Percentiles rank a stretch among this genome's conserved stretches.
phyloP scores from a whole-genome alignment of 2,888 invertebrate genomes.

The Tachina grossa region DNA sequence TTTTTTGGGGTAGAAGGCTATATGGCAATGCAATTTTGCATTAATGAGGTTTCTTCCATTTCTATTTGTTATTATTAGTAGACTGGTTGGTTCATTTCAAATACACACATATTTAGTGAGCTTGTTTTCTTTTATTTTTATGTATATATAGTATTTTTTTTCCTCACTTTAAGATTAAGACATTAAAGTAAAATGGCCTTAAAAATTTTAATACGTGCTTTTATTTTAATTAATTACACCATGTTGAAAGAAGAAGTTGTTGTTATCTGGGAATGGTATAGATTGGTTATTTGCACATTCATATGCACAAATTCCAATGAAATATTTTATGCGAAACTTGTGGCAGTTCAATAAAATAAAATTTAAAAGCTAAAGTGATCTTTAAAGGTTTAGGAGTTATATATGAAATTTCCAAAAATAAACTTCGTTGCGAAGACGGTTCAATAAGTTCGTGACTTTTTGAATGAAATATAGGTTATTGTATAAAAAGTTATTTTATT shows the following conservation, averaged over 20 bases:
- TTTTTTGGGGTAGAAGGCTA: background rate
- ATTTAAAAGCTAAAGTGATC: too few relatives aligned
- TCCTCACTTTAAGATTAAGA: slow-evolving; percentile 26
- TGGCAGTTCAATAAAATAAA: too few relatives aligned
- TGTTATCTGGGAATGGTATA: background rate
- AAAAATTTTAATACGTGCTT: slow-evolving; percentile 4
- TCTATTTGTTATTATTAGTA: background rate
- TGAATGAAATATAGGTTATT: too few relatives aligned
- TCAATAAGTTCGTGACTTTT: too few relatives aligned
- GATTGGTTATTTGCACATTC: background rate
- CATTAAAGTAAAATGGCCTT: slow-evolving; percentile 25
- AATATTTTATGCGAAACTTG: background rate
- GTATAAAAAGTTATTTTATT: too few relatives aligned
- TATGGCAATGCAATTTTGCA: slow-evolving; percentile 26
- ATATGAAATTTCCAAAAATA: too few relatives aligned
- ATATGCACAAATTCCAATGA: background rate
- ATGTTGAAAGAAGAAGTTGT: background rate
- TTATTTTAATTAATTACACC: background rate
- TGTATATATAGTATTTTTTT: background rate
- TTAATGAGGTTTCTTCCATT: slow-evolving; percentile 19
- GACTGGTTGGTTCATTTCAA: slow-evolving; percentile 6
- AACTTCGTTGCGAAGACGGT: too few relatives aligned
- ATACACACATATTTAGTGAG: slow-evolving; percentile 22
- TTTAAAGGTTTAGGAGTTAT: too few relatives aligned
- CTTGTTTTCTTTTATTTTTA: background rate